phyloP scores from a whole-genome alignment of 2,797 vertebrate genomes.

The Micrastur ruficollis region DNA sequence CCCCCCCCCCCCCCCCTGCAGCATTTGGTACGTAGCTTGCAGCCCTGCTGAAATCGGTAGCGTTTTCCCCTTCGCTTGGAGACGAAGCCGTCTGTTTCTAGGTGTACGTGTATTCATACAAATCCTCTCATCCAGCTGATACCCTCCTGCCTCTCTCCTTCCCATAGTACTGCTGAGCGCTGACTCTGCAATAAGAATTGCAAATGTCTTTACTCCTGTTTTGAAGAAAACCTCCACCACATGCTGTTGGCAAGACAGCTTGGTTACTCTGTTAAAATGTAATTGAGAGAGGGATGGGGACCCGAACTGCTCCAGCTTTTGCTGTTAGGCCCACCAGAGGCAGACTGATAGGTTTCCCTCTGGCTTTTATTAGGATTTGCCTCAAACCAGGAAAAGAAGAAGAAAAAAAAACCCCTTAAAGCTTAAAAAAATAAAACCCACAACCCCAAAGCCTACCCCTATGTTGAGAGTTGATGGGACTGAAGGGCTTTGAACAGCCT shows the following conservation, averaged over 20 bases:
- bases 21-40: neutral
- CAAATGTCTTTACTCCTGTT: neutral
- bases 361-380: neutral
- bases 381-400: neutral
- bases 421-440: neutral
- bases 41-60: neutral
- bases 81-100: neutral
- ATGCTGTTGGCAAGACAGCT: neutral
- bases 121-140: neutral
- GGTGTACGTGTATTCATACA: neutral
- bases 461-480: neutral
- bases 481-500: neutral
- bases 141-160: neutral
- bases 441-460: fast-evolving
- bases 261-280: neutral
- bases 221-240: neutral
- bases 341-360: neutral
- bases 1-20: fast-evolving
- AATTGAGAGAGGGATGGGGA: neutral
- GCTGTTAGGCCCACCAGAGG: neutral
- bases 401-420: too few relatives aligned
- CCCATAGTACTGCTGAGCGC: neutral
- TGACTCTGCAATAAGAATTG: neutral
- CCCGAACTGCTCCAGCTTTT: neutral
- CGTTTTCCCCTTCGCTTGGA: neutral